Evolutionary conservation across 2,797 vertebrate genomes (phyloP), one percentile per base, ranked within the genome.

Genomic region (Catostomus latipinnis): DNA sequence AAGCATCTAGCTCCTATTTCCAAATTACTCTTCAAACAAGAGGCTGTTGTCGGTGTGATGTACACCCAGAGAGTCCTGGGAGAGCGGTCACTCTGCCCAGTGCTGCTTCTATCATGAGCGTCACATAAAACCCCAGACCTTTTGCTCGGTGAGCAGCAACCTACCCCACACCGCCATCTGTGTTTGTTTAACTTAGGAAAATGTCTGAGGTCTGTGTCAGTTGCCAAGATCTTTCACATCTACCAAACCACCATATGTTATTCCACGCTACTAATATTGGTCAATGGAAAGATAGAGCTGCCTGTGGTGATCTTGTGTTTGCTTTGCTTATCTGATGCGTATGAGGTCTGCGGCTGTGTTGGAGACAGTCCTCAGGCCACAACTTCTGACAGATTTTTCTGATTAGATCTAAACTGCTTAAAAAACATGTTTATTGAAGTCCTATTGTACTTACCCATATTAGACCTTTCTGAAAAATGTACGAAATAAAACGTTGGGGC

Each of bases 1-100:
- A 34, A 63, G 84, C 91, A 93, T 93, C 90, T 93, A 92, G 91
- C 90, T 91, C 87, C 91, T 86, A 93, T 95, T 93, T 90, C 82
- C 86, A 83, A 90, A 90, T 87, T 87, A 80, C 82, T 88, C 87
- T 74, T 81, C 89, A 91, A 94, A 92, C 90, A 93, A 91, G 87
- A 90, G 89, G 22, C 88, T 84, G 90, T 91, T 93, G 90, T 92
- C 85, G 75, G 76, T 67, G 4, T 83, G 81, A 72, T 74, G 74
- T 67, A 63, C 81, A 54, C 85, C 84, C 83, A 71, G 61, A 88
- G 87, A 88, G 87, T 87, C 86, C 88, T 82, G 60, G 69, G 79
- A 84, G 43, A 67, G 46, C 2, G 18, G 60, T 73, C 69, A 46
- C 9, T 79, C 11, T 14, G 8, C 68, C 16, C 12, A 16, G 76